phyloP scores from a whole-genome alignment of 1,140 invertebrate species.

The Drosophila simulans region DNA sequence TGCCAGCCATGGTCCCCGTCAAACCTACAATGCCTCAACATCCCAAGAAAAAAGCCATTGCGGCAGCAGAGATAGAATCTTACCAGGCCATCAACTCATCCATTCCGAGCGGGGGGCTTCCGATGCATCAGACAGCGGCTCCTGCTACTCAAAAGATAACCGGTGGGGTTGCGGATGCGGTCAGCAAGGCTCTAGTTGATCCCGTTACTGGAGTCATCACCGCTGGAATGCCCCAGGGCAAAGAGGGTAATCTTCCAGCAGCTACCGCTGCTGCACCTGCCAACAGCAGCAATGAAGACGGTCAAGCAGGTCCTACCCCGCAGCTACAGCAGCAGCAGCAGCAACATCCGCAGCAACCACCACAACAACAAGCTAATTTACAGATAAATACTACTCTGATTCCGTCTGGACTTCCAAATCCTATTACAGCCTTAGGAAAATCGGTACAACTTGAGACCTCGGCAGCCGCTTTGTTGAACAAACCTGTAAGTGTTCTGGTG shows the following conservation, averaged over 20 bases:
- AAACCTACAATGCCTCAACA: slow-evolving; percentile 73
- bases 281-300: slow-evolving; percentile 53
- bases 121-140: slow-evolving; percentile 75
- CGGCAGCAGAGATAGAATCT: slow-evolving; percentile 79
- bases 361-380: slow-evolving; percentile 18
- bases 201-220: slow-evolving; percentile 91
- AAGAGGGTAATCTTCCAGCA: slow-evolving; percentile 86
- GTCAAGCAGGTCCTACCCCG: neutral
- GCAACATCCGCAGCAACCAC: slow-evolving; percentile 24
- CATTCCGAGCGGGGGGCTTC: slow-evolving; percentile 53
- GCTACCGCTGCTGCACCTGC: slow-evolving; percentile 69
- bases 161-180: slow-evolving; percentile 75
- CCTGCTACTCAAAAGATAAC: slow-evolving; percentile 78
- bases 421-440: slow-evolving; percentile 66
- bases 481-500: slow-evolving; percentile 75
- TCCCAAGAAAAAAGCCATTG: slow-evolving; percentile 81
- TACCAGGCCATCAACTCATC: slow-evolving; percentile 66
- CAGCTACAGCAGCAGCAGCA: slow-evolving; percentile 30
- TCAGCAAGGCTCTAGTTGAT: slow-evolving; percentile 87
- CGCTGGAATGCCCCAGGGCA: slow-evolving; percentile 88
- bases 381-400: slow-evolving; percentile 61
- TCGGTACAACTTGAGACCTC: slow-evolving; percentile 56
- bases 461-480: slow-evolving; percentile 58
- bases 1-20: slow-evolving; percentile 13
- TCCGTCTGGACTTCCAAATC: slow-evolving; percentile 38